Evolutionary conservation across 2,888 invertebrate genomes (phyloP).

Genomic region (Drosophila peninsularis): DNA sequence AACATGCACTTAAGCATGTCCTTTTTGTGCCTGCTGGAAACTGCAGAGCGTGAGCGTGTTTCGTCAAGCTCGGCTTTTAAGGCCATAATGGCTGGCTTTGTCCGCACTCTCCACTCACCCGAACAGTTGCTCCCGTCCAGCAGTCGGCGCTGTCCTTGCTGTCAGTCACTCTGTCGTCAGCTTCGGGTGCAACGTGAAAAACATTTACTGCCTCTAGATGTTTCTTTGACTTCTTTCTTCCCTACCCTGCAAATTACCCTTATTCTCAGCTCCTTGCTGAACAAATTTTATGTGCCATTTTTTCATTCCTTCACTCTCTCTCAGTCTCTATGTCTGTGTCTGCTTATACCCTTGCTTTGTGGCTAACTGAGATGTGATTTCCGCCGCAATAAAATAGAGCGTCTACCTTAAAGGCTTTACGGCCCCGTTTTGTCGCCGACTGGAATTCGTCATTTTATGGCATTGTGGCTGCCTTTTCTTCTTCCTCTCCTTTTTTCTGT

Average conservation of each 20-base stretch:
- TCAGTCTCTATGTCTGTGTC: conserved; percentile 4
- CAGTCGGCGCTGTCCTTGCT: conserved; percentile 20
- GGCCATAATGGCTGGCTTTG: conserved; percentile 44
- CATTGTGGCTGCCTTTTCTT: conserved; percentile 26
- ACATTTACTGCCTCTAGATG: conserved; percentile 62
- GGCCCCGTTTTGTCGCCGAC: conserved; percentile 46
- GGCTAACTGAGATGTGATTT: conserved; percentile 67
- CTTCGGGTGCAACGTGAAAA: conserved; percentile 53
- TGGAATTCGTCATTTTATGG: conserved; percentile 72
- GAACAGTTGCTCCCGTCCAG: background rate
- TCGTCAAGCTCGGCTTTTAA: conserved; percentile 54
- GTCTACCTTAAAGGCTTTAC: conserved; percentile 77
- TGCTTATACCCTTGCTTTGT: conserved; percentile 14
- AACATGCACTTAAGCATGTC: conserved; percentile 13
- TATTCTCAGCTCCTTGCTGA: conserved; percentile 34
- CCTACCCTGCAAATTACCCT: conserved; percentile 46
- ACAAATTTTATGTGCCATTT: conserved; percentile 70
- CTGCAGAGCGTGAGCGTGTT: conserved; percentile 40
- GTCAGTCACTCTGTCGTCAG: conserved; percentile 59
- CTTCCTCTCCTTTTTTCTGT: conserved; percentile 26
- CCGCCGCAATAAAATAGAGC: conserved; percentile 71
- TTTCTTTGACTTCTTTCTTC: conserved; percentile 10
- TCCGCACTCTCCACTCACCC: conserved; percentile 9
- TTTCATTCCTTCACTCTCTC: conserved; percentile 5
- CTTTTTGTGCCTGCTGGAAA: background rate